Evolutionary conservation across 2,888 invertebrate genomes (phyloP).

Genomic region (Hesperia comma): DNA sequence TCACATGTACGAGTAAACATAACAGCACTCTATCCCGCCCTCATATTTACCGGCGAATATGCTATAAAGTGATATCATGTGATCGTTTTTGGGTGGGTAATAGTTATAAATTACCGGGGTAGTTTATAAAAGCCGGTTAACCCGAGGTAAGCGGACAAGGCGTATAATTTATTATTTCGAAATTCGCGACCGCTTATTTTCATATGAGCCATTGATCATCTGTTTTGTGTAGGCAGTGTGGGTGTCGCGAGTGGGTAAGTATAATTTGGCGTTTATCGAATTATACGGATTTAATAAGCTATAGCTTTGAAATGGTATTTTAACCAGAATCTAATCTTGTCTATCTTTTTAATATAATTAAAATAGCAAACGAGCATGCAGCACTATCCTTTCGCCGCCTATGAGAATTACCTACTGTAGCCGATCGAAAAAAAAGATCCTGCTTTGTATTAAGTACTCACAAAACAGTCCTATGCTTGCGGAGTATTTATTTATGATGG

Average conservation of each 20-base stretch:
- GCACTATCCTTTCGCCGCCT: no score
- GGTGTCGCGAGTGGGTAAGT: conserved; percentile 23
- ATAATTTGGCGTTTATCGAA: conserved; percentile 18
- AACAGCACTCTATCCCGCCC: conserved; percentile 66
- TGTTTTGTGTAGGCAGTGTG: conserved; percentile 44
- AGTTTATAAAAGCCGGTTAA: conserved; percentile 84
- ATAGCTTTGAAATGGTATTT: conserved; percentile 3
- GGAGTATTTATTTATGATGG: no score
- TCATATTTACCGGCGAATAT: conserved; percentile 81
- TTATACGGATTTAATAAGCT: neutral
- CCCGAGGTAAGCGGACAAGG: conserved; percentile 83
- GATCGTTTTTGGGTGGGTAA: conserved; percentile 81
- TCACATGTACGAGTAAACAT: conserved; percentile 53
- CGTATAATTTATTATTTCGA: conserved; percentile 82
- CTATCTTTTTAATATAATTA: no score
- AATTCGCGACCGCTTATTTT: conserved; percentile 77
- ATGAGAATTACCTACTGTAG: no score
- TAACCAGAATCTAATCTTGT: no score
- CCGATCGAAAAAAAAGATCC: no score
- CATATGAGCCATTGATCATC: conserved; percentile 68
- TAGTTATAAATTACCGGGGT: conserved; percentile 83
- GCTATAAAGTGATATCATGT: conserved; percentile 83
- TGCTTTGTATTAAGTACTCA: no score
- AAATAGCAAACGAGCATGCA: no score
- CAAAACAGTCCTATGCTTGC: no score